Percentiles rank a stretch among this genome's conserved stretches.
Conservation (phyloP, 1,140 invertebrate genomes). For the Stegodyphus mimosarum region DNA sequence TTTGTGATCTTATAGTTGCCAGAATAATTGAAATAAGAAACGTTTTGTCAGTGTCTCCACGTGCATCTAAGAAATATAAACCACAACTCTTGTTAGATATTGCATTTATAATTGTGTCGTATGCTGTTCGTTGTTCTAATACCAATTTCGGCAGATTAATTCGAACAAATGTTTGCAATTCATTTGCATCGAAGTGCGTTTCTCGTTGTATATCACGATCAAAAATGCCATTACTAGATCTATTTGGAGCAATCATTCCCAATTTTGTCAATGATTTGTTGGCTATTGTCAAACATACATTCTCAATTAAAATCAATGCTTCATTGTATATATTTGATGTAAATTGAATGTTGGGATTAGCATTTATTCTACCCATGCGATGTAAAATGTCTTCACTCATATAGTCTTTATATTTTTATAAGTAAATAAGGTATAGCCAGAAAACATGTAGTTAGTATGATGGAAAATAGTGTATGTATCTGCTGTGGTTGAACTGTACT, state of each 20-base stretch:
- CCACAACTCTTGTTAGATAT: slow-evolving; percentile 23
- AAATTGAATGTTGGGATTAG: slow-evolving; percentile 3
- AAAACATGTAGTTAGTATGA: too few relatives aligned
- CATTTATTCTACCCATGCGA: background rate
- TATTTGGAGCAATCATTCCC: too few relatives aligned
- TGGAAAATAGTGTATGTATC: slow-evolving; percentile 22
- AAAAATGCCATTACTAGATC: too few relatives aligned
- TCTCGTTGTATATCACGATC: too few relatives aligned
- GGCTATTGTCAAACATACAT: too few relatives aligned
- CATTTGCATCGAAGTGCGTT: too few relatives aligned
- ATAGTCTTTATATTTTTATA: slow-evolving; percentile 5
- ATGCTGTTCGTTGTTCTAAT: slow-evolving; percentile 12
- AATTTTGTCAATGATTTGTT: too few relatives aligned
- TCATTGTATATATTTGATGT: slow-evolving; percentile 4
- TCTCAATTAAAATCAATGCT: too few relatives aligned
- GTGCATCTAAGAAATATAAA: slow-evolving; percentile 55
- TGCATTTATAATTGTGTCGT: slow-evolving; percentile 26
- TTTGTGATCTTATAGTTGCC: slow-evolving; percentile 57
- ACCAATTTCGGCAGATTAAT: too few relatives aligned
- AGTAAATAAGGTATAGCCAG: too few relatives aligned
- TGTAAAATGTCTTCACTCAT: slow-evolving; percentile 12
- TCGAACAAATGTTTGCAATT: too few relatives aligned
- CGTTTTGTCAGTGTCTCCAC: slow-evolving; percentile 63
- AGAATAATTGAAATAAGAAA: slow-evolving; percentile 18
- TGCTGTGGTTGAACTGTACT: slow-evolving; percentile 23